Percentiles rank a stretch among this genome's conserved stretches.
These are phyloP conservation scores for Aromia moschata DNA, from an alignment of 2,888 invertebrate genomes.

Conservation along the genomic window DNA sequence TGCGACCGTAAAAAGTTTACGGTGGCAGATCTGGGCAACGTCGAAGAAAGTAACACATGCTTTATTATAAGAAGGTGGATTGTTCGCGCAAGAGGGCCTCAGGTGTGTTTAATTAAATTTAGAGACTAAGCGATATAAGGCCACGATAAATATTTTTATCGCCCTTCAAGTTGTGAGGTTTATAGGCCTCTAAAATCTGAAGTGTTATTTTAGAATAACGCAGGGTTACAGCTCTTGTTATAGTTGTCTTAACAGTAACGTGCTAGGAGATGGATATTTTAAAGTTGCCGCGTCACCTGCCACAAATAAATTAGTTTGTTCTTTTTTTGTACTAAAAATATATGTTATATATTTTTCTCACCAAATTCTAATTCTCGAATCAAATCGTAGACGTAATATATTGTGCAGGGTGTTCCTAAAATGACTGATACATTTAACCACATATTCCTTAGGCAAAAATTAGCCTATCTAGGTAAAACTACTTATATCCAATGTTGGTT, in stretches of 20 bases:
- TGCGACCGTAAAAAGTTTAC: slow-evolving; percentile 23
- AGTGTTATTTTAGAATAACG: slow-evolving; percentile 2
- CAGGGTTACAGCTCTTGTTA: not conserved
- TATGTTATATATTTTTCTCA: no score
- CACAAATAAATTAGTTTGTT: not conserved
- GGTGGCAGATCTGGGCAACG: slow-evolving; percentile 9
- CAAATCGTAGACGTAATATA: no score
- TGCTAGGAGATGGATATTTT: not conserved
- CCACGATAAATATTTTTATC: slow-evolving; percentile 14
- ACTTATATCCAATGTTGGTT: no score
- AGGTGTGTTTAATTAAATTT: slow-evolving; percentile 27
- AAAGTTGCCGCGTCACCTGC: not conserved
- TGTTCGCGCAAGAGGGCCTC: not conserved
- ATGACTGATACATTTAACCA: no score
- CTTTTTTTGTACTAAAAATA: not conserved
- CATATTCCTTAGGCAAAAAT: no score
- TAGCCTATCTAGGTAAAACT: no score
- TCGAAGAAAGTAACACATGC: not conserved
- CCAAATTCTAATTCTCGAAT: no score
- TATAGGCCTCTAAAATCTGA: slow-evolving; percentile 13
- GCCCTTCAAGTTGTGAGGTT: slow-evolving; percentile 2
- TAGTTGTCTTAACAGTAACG: not conserved
- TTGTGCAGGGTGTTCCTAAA: no score
- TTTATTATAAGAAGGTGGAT: slow-evolving; percentile 6
- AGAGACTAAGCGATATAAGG: slow-evolving; percentile 10